Evolutionary conservation across 2,888 invertebrate genomes (phyloP).

Genomic region (Eilema sororculum): DNA sequence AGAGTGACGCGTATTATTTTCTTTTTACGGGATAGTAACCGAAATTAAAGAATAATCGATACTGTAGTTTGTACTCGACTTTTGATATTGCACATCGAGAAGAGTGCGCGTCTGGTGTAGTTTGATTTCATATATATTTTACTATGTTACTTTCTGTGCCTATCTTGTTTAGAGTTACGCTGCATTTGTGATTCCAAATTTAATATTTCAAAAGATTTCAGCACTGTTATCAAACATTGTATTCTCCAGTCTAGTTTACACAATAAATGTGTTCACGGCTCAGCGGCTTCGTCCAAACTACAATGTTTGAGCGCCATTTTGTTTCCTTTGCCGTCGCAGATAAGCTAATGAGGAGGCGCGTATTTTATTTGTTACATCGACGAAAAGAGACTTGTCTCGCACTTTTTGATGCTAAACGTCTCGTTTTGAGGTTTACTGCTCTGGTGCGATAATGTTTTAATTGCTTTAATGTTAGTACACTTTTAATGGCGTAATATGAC

Average conservation of each 20-base stretch:
- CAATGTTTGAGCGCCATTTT: conserved; percentile 30
- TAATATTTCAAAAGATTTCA: conserved; percentile 2
- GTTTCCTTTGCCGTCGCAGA: conserved; percentile 17
- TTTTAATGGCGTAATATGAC: no score
- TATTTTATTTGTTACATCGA: conserved; percentile 7
- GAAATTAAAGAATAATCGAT: no score
- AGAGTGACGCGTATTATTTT: not conserved
- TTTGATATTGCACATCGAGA: no score
- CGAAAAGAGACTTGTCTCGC: not conserved
- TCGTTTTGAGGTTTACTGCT: not conserved
- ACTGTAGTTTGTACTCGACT: no score
- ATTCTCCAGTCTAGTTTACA: conserved; percentile 2
- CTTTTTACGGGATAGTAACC: no score
- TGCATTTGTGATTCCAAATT: not conserved
- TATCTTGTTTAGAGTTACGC: not conserved
- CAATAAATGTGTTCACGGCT: conserved; percentile 28
- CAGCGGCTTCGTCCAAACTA: conserved; percentile 22
- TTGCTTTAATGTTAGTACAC: no score
- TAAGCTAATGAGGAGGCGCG: conserved; percentile 16
- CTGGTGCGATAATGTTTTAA: no score
- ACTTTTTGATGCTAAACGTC: not conserved
- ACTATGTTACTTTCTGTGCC: no score
- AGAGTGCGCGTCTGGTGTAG: no score
- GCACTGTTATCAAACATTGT: not conserved
- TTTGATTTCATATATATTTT: no score